phyloP scores from a whole-genome alignment of 2,113 vertebrate species.

The Heliornis fulica region DNA sequence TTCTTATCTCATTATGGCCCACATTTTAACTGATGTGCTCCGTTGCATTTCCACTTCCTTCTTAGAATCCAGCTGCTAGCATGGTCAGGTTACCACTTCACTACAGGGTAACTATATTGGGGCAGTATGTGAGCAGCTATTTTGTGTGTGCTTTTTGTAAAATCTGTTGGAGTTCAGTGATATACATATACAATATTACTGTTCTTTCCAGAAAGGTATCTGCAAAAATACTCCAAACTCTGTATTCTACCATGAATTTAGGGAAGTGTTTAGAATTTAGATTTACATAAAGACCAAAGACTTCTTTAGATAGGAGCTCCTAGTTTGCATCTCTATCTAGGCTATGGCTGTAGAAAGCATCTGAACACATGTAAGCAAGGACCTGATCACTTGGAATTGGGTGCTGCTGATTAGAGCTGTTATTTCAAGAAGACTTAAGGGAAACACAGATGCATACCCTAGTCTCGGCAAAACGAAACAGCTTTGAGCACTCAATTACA shows the following conservation, averaged over 20 bases:
- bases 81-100: neutral
- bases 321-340: neutral
- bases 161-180: neutral
- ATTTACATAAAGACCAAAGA: neutral
- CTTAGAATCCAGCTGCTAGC: neutral
- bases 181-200: no score
- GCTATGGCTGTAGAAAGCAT: neutral
- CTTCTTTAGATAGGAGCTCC: neutral
- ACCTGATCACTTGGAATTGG: neutral
- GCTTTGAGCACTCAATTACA: neutral
- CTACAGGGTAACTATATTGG: neutral
- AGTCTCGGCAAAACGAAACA: neutral
- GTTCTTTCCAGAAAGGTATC: neutral
- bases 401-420: neutral
- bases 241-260: neutral
- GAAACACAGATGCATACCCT: neutral
- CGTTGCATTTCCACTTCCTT: neutral
- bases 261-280: neutral
- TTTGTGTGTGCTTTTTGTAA: neutral
- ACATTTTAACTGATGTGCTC: neutral
- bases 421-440: neutral
- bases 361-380: neutral
- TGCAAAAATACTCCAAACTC: neutral
- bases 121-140: neutral
- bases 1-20: slow-evolving; percentile 16